Conservation (phyloP, 1,140 invertebrate genomes). For the Globodera rostochiensis region DNA sequence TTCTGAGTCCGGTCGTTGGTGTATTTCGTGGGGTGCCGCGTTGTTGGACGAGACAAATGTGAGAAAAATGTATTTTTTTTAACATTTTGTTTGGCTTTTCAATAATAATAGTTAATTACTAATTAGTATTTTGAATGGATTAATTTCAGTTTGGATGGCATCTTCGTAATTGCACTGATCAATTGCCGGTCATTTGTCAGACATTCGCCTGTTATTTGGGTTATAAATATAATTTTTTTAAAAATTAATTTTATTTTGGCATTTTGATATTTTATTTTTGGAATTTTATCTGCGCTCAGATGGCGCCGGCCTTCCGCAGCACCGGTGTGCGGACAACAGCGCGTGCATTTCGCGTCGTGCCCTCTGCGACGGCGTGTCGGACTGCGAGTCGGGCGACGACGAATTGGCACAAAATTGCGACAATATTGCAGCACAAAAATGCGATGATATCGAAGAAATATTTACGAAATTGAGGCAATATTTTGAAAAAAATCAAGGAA, state of each 20-base stretch:
- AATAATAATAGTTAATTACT: not conserved
- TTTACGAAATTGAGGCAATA: constrained; percentile 6
- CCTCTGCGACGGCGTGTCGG: constrained; percentile 73
- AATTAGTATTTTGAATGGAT: not conserved
- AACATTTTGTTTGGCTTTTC: not conserved
- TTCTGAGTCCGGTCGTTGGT: constrained; percentile 21
- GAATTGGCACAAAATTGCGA: constrained; percentile 67
- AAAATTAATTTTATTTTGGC: not conserved
- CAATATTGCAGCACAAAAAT: constrained; percentile 23
- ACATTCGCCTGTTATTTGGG: constrained; percentile 33
- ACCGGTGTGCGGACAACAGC: constrained; percentile 36
- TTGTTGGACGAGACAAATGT: constrained; percentile 18
- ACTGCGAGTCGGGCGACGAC: constrained; percentile 77
- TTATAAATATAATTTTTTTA: constrained; percentile 17
- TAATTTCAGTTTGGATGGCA: constrained; percentile 28
- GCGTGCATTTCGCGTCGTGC: constrained; percentile 60
- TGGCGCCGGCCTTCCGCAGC: constrained; percentile 21
- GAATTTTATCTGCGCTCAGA: constrained; percentile 23
- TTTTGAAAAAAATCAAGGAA: not conserved
- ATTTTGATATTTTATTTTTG: not conserved
- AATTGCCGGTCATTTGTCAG: constrained; percentile 29
- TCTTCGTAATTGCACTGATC: constrained; percentile 23
- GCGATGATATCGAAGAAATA: constrained; percentile 25
- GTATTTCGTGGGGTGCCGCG: constrained; percentile 35
- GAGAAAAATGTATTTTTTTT: not conserved